Base-by-base conservation (phyloP, 2,797 vertebrate genomes). In the Lutjanus argentimaculatus region DNA sequence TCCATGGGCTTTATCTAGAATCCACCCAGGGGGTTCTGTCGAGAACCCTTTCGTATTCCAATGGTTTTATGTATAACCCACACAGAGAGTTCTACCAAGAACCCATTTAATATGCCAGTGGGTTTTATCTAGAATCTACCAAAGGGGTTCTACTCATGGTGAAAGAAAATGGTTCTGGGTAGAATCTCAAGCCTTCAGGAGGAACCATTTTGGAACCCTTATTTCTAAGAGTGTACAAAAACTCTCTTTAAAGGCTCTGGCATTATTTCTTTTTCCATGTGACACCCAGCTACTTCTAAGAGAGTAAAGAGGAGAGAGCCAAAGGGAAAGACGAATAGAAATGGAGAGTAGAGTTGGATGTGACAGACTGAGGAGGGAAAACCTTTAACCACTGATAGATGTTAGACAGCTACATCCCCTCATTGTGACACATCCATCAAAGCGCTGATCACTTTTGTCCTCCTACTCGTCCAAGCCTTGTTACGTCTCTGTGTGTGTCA, bases 401-500 rank as follows among this genome's bases (percentile, higher is more conserved):
- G 82, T 86, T 68, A 68, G 92, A 93, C 88, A 89, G 91, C 84
- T 72, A 73, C 81, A 83, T 85, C 83, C 71, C 81, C 56, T 85
- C 81, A 17, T 79, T 75, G 76, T 85, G 87, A 89, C 88, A 87
- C 86, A 90, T 92, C 86, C 84, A 84, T 93, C 88, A 92, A 66
- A 78, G 57, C 22, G 6, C 80, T 88, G 84, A 88, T 94, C 91
- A 80, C 85, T 75, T 88, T 82, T 85, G 87, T 88, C 75, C 81
- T 87, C 82, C 83, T 67, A 59, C 85, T 82, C 16, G 63, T 81
- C 83, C 78, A 43, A 9, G 57, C 30, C 79, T 83, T 64, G 75
- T 85, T 83, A 74, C n/a, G 11, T 21, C 30, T 36, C 46, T 48
- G 36, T 70, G 55, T 56, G 55, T 57, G 55, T 82, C 86, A 69